phyloP scores from a whole-genome alignment of 2,113 vertebrate genomes.

The Gymnorhina tibicen region DNA sequence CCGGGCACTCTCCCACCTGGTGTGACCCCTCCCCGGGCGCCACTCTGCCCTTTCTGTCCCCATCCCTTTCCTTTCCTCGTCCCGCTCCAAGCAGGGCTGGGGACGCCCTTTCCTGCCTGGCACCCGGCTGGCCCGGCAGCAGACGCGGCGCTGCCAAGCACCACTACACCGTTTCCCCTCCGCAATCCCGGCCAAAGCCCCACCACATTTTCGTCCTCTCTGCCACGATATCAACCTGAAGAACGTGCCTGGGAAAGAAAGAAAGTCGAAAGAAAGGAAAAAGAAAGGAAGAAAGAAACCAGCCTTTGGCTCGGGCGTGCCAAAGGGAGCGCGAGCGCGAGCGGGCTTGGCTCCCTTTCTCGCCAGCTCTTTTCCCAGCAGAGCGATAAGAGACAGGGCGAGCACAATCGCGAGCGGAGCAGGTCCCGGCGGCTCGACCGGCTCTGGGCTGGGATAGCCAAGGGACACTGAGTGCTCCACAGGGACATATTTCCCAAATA shows the following conservation, averaged over 20 bases:
- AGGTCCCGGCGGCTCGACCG: background rate
- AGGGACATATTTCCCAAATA: constrained; percentile 70
- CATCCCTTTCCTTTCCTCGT: constrained; percentile 18
- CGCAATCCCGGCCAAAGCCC: background rate
- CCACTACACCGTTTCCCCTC: fast-evolving
- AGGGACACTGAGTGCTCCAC: background rate
- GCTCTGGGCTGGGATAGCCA: background rate
- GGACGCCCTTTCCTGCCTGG: constrained; percentile 66
- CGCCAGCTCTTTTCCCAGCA: constrained; percentile 13
- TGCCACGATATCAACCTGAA: fast-evolving
- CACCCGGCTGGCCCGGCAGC: background rate
- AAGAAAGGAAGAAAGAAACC: background rate
- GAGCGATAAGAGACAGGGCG: background rate
- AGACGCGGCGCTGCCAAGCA: background rate
- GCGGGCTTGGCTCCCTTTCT: background rate
- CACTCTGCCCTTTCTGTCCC: constrained; percentile 44
- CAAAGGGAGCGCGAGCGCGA: background rate
- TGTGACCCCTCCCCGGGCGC: background rate
- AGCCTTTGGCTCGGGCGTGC: background rate
- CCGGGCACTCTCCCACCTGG: background rate
- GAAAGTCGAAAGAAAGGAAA: background rate
- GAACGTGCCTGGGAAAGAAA: background rate
- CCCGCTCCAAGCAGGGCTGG: background rate
- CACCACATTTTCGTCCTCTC: fast-evolving
- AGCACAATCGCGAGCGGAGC: background rate